Evolutionary conservation across 64 coral and sea anemone genomes (phyloP), one percentile per base, ranked within the genome.

Genomic region (Exaiptasia diaphana): DNA sequence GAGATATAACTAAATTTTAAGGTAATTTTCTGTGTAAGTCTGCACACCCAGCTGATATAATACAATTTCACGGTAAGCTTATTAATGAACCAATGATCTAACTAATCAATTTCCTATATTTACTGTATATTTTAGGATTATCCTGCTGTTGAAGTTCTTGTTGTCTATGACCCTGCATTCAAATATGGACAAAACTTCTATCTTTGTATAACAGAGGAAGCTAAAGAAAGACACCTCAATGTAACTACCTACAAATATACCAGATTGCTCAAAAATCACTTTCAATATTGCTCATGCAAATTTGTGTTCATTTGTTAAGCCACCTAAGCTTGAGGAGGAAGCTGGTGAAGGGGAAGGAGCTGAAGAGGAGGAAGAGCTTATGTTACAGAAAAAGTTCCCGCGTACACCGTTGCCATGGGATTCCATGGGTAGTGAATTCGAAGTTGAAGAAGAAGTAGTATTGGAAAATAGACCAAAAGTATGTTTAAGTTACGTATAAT

Each of bases 121-220:
- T 63, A 3, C 13, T 63, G 3, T 7, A 32, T 32, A 32, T 71
- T 87, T 5, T 56, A 97, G 94, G 83, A 91, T 39, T 97, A 97
- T 37, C 84, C 71, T 53, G 89, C 64, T 24, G 85, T 92, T 41
- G 89, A 97, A 64, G 32, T 97, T 0, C 72, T 97, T 34, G 75
- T 97, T 65, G 94, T 97, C 5, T 97, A 97, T 79, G 94, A 97
- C 60, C 83, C 89, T 24, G 42, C 73, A 17, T 97, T 97, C 50
- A 92, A 85, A 32, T 97, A 88, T 92, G 94, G 89, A 29, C 94
- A 97, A 28, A 97, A 97, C 43, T 97, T 92, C 68, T 97, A 92
- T 61, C 85, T 97, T 53, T 86, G 67, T 24, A 79, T 91, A 23
- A 97, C 89, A 65, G 94, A 97, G 53, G 94, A 97, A 42, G 89